Conservation (phyloP, 2,888 invertebrate species). For the Megamerina dolium region DNA sequence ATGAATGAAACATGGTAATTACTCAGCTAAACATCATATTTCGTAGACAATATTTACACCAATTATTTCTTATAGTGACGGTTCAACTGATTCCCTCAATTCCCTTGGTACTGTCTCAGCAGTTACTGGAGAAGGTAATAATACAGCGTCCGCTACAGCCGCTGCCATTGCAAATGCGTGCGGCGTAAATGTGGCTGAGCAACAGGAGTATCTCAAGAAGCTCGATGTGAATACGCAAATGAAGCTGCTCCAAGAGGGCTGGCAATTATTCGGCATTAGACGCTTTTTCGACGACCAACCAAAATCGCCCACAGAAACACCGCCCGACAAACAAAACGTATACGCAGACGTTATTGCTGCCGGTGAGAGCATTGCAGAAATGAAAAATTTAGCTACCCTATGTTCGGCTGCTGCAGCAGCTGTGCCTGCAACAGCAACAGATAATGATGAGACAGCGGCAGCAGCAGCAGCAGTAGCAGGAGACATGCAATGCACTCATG, state of each 20-base stretch:
- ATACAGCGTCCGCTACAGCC: constrained; percentile 18
- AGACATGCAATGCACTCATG: neutral
- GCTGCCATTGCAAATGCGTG: constrained; percentile 24
- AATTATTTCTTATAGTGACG: constrained; percentile 12
- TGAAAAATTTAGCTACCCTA: constrained; percentile 41
- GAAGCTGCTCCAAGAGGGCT: constrained; percentile 45
- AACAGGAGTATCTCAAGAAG: constrained; percentile 30
- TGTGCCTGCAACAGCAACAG: constrained; percentile 22
- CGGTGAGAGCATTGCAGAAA: constrained; percentile 30
- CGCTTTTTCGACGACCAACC: constrained; percentile 48
- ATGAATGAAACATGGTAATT: constrained; percentile 25
- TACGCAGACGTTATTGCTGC: constrained; percentile 16
- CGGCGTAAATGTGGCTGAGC: constrained; percentile 25
- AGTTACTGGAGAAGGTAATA: constrained; percentile 14
- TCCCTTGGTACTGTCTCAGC: constrained; percentile 25
- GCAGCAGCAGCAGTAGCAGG: constrained; percentile 7
- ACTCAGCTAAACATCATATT: neutral
- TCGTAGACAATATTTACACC: neutral
- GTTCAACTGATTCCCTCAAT: constrained; percentile 30
- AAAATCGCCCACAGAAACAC: constrained; percentile 49
- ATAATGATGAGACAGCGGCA: constrained; percentile 9
- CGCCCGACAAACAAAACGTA: constrained; percentile 33
- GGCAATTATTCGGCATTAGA: constrained; percentile 43
- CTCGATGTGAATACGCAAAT: constrained; percentile 31
- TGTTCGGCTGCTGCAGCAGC: constrained; percentile 42